Base-by-base conservation (phyloP, 1,140 invertebrate genomes). In the Atta colombica region DNA sequence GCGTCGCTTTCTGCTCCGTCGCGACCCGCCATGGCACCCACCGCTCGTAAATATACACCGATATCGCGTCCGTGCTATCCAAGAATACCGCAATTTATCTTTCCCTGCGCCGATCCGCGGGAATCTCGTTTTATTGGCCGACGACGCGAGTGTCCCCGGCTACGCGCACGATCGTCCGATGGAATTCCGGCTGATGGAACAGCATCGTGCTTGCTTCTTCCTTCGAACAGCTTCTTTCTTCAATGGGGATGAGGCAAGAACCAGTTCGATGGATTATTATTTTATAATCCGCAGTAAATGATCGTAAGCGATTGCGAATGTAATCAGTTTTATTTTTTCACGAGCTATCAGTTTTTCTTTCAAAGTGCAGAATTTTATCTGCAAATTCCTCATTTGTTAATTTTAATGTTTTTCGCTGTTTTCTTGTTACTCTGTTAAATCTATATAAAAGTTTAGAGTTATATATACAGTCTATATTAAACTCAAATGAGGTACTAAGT, bases 41-140 rank as follows among this genome's bases (percentile, higher is more conserved):
- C 16, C 45, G 85, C 91, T 92, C 91, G 90, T 93, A 93, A 92
- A 93, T 93, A 93, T 93, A 92, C 91, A 91, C 86, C 89, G 91
- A 92, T 93, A 93, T 93, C 92, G 89, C 92, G 85, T 77, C 75
- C 85, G 63, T 74, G 80, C 87, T 87, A 75, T 86, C 85, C 80
- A 89, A 91, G 88, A 92, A 92, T 88, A 92, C 90, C 86, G 91
- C 89, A 93, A 93, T 93, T 93, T 93, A 92, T 93, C 89, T 93
- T 92, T 90, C 88, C 86, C 89, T 87, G 63, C 81, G 88, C 88
- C 92, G 88, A 93, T 93, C 87, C 88, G 61, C 85, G 87, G 85
- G 87, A 91, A 90, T 90, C 85, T 86, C 82, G 87, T 92, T 92
- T 92, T 90, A 91, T 93, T 87, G 77, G 72, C 78, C 55, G 35